phyloP scores from a whole-genome alignment of 2,888 invertebrate genomes.

The Geotrupes spiniger region DNA sequence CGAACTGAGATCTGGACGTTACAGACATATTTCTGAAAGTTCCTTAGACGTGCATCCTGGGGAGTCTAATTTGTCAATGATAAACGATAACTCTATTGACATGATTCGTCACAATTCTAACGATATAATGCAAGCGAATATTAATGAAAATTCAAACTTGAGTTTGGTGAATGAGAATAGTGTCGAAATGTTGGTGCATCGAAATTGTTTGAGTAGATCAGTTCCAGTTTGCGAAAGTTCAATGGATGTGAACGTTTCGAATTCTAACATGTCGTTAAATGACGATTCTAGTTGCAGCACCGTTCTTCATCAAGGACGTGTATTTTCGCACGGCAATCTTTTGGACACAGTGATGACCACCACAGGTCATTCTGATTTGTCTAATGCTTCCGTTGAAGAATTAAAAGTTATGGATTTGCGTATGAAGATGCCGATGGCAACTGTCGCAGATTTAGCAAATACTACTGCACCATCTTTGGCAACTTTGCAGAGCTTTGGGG shows the following conservation, averaged over 20 bases:
- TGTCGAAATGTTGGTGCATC: conserved; percentile 39
- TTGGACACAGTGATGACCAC: conserved; percentile 9
- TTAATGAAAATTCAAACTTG: conserved; percentile 44
- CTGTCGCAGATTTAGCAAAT: conserved; percentile 51
- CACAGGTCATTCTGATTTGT: conserved; percentile 12
- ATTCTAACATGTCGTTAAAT: conserved; percentile 49
- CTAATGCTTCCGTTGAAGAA: conserved; percentile 16
- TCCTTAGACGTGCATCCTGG: conserved; percentile 50
- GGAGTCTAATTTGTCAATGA: conserved; percentile 49
- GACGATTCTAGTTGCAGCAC: conserved; percentile 44
- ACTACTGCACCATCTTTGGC: conserved; percentile 58
- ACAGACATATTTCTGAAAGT: conserved; percentile 47
- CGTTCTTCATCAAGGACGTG: conserved; percentile 23
- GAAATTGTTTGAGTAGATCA: conserved; percentile 30
- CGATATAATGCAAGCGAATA: conserved; percentile 18
- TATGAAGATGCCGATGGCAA: conserved; percentile 61
- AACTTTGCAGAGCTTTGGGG: conserved; percentile 52
- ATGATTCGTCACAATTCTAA: conserved; percentile 44
- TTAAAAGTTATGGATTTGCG: conserved; percentile 65
- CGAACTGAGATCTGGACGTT: conserved; percentile 40
- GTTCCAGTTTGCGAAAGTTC: conserved; percentile 46
- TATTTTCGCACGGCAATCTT: conserved; percentile 16
- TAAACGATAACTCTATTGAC: conserved; percentile 55
- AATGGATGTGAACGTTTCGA: conserved; percentile 49
- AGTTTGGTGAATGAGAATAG: conserved; percentile 43